These are phyloP conservation scores for Cygnus buccinator DNA, from an alignment of 2,113 vertebrate genomes.

Conservation along the genomic window DNA sequence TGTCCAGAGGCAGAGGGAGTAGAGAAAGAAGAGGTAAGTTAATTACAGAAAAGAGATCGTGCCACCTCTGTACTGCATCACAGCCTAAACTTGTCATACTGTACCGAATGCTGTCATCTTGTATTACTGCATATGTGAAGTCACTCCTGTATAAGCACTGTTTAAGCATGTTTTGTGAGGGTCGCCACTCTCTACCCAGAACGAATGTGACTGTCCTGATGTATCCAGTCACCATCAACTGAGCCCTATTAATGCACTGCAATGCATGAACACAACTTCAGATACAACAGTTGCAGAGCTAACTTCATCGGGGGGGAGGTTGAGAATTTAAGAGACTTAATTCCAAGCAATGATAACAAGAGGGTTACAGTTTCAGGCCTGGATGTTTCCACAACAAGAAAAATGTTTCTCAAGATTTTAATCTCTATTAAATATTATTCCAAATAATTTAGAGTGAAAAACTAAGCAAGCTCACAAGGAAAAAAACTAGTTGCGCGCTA, in stretches of 20 bases:
- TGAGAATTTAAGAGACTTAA: background rate
- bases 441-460: too few species aligned
- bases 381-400: background rate
- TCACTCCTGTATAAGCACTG: background rate
- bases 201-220: background rate
- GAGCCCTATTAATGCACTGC: background rate
- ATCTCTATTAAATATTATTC: background rate
- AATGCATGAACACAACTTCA: background rate
- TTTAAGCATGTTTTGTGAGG: background rate
- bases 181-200: background rate
- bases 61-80: background rate
- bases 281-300: background rate
- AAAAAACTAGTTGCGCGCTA: background rate
- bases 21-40: constrained; percentile 37
- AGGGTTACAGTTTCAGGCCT: background rate
- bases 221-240: background rate
- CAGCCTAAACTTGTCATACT: background rate
- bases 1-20: background rate
- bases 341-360: background rate
- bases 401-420: background rate
- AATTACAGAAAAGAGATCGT: background rate
- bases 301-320: background rate
- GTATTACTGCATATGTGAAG: background rate
- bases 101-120: accelerated
- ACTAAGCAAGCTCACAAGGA: background rate